Percentiles rank a stretch among this genome's conserved stretches.
These are phyloP conservation scores for Cynoglossus semilaevis DNA, from an alignment of 2,113 vertebrate species.

Conservation along the genomic window DNA sequence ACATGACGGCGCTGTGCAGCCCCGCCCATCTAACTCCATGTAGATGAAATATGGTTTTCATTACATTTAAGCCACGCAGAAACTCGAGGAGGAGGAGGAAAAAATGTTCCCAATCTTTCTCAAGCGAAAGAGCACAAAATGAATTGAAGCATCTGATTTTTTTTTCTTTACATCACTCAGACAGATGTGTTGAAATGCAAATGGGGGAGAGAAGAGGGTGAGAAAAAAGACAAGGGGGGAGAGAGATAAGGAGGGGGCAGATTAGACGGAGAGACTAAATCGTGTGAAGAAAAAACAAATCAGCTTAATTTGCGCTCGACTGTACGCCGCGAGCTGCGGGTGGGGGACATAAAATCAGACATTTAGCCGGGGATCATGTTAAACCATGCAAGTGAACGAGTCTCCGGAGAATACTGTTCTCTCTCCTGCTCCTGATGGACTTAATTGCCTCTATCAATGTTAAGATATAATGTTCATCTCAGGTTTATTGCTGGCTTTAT, in stretches of 20 bases:
- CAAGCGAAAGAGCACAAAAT: conserved; percentile 68
- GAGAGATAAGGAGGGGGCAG: conserved; percentile 55
- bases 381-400: conserved; percentile 68
- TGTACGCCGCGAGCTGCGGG: conserved; percentile 53
- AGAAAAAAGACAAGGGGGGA: conserved; percentile 7
- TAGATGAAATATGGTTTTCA: conserved; percentile 74
- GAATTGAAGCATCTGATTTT: conserved; percentile 65
- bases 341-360: conserved; percentile 64
- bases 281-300: conserved; percentile 38
- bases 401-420: conserved; percentile 61
- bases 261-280: conserved; percentile 55
- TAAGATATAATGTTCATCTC: conserved; percentile 71
- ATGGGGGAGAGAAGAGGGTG: conserved; percentile 1
- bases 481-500: conserved; percentile 68
- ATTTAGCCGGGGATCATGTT: conserved; percentile 66
- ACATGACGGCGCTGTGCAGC: conserved; percentile 60
- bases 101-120: conserved; percentile 63
- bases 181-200: conserved; percentile 54
- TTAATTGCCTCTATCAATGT: conserved; percentile 75
- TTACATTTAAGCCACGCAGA: conserved; percentile 61
- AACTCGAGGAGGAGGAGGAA: conserved; percentile 53
- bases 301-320: conserved; percentile 54
- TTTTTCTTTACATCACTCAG: conserved; percentile 59
- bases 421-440: conserved; percentile 65
- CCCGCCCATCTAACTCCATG: conserved; percentile 67